Conservation (phyloP, 1,140 invertebrate genomes). For the Magallana gigas region DNA sequence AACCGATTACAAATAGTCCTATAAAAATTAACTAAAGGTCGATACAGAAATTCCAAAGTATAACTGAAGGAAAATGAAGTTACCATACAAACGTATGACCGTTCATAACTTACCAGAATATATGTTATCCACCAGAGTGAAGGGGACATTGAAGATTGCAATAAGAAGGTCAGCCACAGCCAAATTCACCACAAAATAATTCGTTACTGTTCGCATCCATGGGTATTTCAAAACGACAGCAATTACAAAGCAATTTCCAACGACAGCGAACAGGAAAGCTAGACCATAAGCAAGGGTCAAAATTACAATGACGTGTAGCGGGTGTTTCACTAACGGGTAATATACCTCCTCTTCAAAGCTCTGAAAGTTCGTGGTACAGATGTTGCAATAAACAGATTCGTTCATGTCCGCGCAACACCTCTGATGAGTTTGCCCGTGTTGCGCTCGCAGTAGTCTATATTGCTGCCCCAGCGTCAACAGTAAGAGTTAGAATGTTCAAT, state of each 20-base stretch:
- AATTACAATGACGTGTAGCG: constrained; percentile 56
- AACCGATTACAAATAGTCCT: too few species aligned
- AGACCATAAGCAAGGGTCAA: constrained; percentile 71
- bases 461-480: background rate
- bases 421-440: too few species aligned
- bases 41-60: too few species aligned
- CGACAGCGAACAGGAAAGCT: constrained; percentile 87
- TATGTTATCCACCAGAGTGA: constrained; percentile 84
- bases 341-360: background rate
- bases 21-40: too few species aligned
- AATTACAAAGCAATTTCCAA: constrained; percentile 92
- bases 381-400: background rate
- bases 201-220: constrained; percentile 92
- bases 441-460: too few species aligned
- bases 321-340: constrained; percentile 60
- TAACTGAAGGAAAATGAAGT: too few species aligned
- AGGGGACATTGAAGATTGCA: constrained; percentile 91
- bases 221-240: constrained; percentile 90
- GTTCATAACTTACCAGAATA: constrained; percentile 59
- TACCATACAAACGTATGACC: too few species aligned
- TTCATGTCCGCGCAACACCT: background rate
- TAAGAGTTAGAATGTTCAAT: background rate
- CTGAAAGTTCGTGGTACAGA: background rate
- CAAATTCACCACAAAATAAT: constrained; percentile 94
- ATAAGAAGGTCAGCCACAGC: constrained; percentile 94